Evolutionary conservation across 2,888 invertebrate species (phyloP).

Genomic region (Meteorus colon): DNA sequence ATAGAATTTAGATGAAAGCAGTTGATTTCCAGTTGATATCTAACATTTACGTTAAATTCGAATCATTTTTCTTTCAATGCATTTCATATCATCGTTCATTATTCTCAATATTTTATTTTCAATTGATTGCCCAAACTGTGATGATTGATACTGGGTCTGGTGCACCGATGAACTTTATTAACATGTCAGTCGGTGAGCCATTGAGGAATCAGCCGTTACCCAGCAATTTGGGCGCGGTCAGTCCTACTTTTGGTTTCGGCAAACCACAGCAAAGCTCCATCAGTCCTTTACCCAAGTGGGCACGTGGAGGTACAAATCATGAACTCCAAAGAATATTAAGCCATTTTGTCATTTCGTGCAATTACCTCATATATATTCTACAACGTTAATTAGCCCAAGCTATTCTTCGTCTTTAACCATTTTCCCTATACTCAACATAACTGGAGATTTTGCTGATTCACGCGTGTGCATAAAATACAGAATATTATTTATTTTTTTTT

Average conservation of each 20-base stretch:
- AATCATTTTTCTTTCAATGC: constrained; percentile 22
- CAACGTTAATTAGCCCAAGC: background rate
- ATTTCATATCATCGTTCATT: constrained; percentile 37
- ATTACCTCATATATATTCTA: background rate
- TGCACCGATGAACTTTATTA: constrained; percentile 36
- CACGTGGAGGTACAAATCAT: constrained; percentile 74
- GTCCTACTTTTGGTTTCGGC: constrained; percentile 67
- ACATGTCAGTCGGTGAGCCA: constrained; percentile 74
- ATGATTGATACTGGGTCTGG: constrained; percentile 17
- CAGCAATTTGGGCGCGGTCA: constrained; percentile 72
- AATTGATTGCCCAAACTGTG: constrained; percentile 16
- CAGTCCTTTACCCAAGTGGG: constrained; percentile 78
- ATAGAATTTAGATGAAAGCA: constrained; percentile 9
- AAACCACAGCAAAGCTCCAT: constrained; percentile 73
- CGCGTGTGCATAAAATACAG: background rate
- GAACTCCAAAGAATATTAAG: constrained; percentile 12
- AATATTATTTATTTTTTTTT: constrained; percentile 33
- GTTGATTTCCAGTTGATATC: constrained; percentile 14
- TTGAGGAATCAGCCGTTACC: constrained; percentile 75
- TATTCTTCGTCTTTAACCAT: background rate
- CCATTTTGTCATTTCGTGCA: background rate
- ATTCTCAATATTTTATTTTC: constrained; percentile 13
- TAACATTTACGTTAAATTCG: background rate
- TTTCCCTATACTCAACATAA: background rate
- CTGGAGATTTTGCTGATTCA: background rate